A percentile compares a stretch with the other conserved stretches of the same genome.
phyloP scores from a whole-genome alignment of 37 sponge, comb jelly and placozoan genomes.

The Dysidea cf. avara region DNA sequence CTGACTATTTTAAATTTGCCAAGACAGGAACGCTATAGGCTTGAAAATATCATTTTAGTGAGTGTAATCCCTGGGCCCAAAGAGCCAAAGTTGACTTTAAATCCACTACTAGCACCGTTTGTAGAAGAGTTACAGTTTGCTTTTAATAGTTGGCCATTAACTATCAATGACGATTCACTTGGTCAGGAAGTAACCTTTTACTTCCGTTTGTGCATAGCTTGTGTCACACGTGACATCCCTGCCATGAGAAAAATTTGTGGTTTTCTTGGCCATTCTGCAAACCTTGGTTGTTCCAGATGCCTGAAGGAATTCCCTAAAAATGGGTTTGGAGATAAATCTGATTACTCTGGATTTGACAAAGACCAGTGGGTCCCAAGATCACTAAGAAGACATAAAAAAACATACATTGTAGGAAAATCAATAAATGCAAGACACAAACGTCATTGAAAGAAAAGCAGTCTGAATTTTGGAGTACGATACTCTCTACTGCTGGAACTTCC shows the following conservation, averaged over 20 bases:
- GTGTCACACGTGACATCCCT: constrained; percentile 41
- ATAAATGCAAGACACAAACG: constrained; percentile 14
- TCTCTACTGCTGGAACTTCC: constrained; percentile 36
- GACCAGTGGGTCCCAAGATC: constrained; percentile 10
- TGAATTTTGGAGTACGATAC: constrained; percentile 26
- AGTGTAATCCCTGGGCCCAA: constrained; percentile 40
- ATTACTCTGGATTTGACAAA: constrained; percentile 36
- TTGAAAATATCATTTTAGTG: constrained; percentile 26
- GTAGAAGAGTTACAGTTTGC: constrained; percentile 22
- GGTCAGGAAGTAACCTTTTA: too few species aligned
- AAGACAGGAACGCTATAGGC: constrained; percentile 4
- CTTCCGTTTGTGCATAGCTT: too few species aligned
- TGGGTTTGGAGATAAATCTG: constrained; percentile 33
- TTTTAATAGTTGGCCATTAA: too few species aligned
- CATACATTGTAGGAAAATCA: background rate
- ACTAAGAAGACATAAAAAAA: constrained; percentile 1
- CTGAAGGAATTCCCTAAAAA: constrained; percentile 14
- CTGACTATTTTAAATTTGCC: constrained; percentile 24
- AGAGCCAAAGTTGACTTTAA: constrained; percentile 13
- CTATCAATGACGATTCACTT: too few species aligned
- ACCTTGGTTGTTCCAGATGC: constrained; percentile 37
- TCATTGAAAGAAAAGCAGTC: background rate
- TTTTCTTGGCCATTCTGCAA: constrained; percentile 37
- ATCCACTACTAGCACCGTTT: constrained; percentile 15
- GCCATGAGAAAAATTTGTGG: constrained; percentile 55